Evolutionary conservation across 2,113 vertebrate species (phyloP).

Genomic region (Ranitomeya imitator): DNA sequence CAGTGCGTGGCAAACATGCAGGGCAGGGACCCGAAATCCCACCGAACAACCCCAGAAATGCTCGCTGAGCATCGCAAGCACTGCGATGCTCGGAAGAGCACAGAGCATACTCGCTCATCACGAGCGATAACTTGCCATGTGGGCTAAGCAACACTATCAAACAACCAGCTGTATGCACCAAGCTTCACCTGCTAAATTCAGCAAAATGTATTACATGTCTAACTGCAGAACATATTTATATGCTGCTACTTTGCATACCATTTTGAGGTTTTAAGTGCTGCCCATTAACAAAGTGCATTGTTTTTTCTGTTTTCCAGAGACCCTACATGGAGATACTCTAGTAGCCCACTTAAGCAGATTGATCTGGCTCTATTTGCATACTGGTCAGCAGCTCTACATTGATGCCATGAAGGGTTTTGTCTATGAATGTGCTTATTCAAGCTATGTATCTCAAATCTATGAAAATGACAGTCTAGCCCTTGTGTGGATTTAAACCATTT

Average conservation of each 20-base stretch:
- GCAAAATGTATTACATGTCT: background rate
- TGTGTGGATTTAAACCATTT: background rate
- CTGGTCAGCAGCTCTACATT: slow-evolving; percentile 65
- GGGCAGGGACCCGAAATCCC: too few species aligned
- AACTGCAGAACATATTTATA: background rate
- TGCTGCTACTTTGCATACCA: background rate
- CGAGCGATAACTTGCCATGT: too few species aligned
- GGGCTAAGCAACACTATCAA: too few species aligned
- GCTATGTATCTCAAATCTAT: slow-evolving; percentile 46
- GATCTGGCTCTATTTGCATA: slow-evolving; percentile 70
- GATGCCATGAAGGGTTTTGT: slow-evolving; percentile 65
- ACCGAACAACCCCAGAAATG: too few species aligned
- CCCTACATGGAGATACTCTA: slow-evolving; percentile 61
- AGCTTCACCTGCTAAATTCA: too few species aligned
- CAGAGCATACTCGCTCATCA: too few species aligned
- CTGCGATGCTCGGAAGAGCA: too few species aligned
- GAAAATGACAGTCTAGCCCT: background rate
- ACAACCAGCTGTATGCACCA: too few species aligned
- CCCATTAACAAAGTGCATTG: background rate
- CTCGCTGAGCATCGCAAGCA: too few species aligned
- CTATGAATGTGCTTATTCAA: slow-evolving; percentile 61
- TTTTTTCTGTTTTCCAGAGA: slow-evolving; percentile 58
- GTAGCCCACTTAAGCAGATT: slow-evolving; percentile 62
- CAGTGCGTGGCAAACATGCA: too few species aligned
- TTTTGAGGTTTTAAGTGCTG: background rate